Conservation (phyloP, 2,797 vertebrate genomes). For the Orestias chungarensis region DNA sequence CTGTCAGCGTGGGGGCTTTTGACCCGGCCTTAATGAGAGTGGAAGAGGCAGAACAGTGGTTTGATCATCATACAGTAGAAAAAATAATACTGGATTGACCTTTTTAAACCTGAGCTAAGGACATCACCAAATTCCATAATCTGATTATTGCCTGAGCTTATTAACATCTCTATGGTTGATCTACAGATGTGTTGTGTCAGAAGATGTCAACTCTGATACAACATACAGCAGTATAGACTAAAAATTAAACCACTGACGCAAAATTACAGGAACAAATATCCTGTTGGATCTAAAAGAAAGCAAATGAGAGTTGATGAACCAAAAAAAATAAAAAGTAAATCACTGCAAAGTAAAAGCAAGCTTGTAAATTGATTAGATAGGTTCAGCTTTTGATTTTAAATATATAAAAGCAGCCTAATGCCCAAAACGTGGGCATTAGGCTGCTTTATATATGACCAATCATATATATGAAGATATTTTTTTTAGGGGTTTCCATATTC, state of each 20-base stretch:
- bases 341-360: neutral
- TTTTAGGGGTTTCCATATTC: too few relatives aligned
- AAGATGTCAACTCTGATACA: neutral
- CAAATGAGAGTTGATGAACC: too few relatives aligned
- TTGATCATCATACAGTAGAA: neutral
- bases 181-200: neutral
- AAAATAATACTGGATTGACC: neutral
- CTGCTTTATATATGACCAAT: too few relatives aligned
- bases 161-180: neutral
- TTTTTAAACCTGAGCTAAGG: neutral
- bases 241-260: neutral
- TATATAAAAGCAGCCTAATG: too few relatives aligned
- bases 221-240: neutral
- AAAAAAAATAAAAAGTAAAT: neutral
- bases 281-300: too few relatives aligned
- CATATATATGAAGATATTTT: neutral
- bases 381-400: neutral
- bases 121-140: neutral
- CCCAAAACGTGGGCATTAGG: too few relatives aligned
- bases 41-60: neutral
- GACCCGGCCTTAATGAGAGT: neutral
- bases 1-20: slow-evolving; percentile 32
- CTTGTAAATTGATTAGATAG: neutral
- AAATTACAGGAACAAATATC: neutral
- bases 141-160: neutral